phyloP scores from a whole-genome alignment of 2,888 invertebrate genomes.

The Baccha elongata region DNA sequence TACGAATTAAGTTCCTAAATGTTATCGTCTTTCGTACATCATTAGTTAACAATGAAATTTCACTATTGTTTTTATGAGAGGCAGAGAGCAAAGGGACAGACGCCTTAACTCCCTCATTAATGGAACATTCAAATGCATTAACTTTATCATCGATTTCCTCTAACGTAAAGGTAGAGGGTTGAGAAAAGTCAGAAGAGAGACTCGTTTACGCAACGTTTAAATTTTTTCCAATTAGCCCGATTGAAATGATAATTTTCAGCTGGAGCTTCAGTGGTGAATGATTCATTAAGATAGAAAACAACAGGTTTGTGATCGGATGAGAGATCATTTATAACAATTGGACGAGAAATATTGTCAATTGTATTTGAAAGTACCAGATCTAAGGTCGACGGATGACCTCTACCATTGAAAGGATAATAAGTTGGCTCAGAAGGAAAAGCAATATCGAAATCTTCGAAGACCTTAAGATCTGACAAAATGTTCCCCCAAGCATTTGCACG shows the following conservation, averaged over 20 bases:
- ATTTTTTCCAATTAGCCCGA: slow-evolving; percentile 6
- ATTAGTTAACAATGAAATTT: neutral
- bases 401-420: too few relatives aligned
- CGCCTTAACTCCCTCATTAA: slow-evolving; percentile 1
- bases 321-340: slow-evolving; percentile 7
- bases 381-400: too few relatives aligned
- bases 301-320: neutral
- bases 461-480: neutral
- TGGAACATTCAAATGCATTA: slow-evolving; percentile 4
- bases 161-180: too few relatives aligned
- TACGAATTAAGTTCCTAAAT: too few relatives aligned
- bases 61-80: neutral
- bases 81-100: neutral
- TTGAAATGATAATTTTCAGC: too few relatives aligned
- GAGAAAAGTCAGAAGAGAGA: too few relatives aligned
- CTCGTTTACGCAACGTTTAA: too few relatives aligned
- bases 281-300: neutral
- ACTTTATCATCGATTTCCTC: slow-evolving; percentile 19
- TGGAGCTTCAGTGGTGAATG: neutral
- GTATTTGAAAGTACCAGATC: too few relatives aligned
- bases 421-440: too few relatives aligned
- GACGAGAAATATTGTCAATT: too few relatives aligned
- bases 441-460: too few relatives aligned
- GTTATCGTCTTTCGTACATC: too few relatives aligned
- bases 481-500: neutral